Base-by-base conservation (phyloP, 2,113 vertebrate genomes). In the Meriones unguiculatus region DNA sequence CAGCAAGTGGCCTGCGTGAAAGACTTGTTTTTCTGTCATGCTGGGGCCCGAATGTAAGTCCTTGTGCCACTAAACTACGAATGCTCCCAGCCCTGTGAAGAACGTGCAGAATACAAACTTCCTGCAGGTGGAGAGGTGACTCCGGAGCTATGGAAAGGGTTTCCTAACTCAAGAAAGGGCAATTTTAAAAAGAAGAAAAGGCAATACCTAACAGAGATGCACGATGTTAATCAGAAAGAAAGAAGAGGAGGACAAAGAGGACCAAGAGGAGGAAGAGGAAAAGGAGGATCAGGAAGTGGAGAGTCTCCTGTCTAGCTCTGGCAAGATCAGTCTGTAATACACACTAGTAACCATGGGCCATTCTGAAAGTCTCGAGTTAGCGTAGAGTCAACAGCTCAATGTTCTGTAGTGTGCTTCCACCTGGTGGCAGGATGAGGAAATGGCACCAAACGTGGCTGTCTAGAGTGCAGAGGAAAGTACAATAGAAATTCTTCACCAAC, bases 331-430 rank as follows among this genome's bases (percentile, higher is more conserved):
- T 41, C 12, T 59, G 76, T 59, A n/a, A 80, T 1, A 13, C 10
- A n/a, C 10, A 5, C 38, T 50, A 87, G 69, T 62, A 77, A 90
- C 62, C n/a, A 6, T 25, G 5, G 35, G 22, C 41, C 41, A 25
- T 76, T 86, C 46, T 38, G 1, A 86, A 95, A 78, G 38, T 80
- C 46, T 20, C 2, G 20, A 11, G 62, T 35, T 2, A 77, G 0
- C 0, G 41, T 46, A 35, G 57, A 7, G 18, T 22, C 38, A 41
- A 32, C 3, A 6, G 75, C 17, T 35, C 62, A 41, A 78, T 24
- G 72, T 7, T 69, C 62, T 50, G 91, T 78, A n/a, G 35, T 78
- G 62, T 82, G 91, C 94, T 91, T 94, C 96, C 97, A 91, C 57
- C 96, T 87, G 38, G 91, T 96, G 97, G 96, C 41, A 28, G 0